These are phyloP conservation scores for Acheta domesticus DNA, from an alignment of 2,888 invertebrate genomes.

Conservation along the genomic window DNA sequence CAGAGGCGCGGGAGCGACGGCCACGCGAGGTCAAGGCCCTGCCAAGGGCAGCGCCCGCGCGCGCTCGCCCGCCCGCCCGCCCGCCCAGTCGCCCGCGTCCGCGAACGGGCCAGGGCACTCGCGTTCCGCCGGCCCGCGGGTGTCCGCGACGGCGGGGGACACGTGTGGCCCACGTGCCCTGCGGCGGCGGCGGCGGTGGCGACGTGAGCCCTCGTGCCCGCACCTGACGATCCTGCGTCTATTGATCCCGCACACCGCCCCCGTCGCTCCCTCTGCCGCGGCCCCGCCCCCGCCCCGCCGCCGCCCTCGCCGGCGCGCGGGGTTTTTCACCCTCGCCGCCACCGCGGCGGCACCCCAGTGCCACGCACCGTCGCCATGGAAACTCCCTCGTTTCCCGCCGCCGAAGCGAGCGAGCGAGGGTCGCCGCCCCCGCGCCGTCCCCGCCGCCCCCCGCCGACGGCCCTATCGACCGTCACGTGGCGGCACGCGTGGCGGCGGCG, in stretches of 20 bases:
- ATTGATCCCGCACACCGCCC: not conserved
- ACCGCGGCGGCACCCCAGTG: slow-evolving; percentile 25
- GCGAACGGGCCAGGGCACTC: slow-evolving; percentile 18
- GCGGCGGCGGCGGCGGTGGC: not conserved
- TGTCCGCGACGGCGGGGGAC: slow-evolving; percentile 12
- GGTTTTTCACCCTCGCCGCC: not conserved
- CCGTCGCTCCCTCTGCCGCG: too few species aligned
- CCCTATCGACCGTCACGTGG: slow-evolving; percentile 18
- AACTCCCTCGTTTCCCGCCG: slow-evolving; percentile 28
- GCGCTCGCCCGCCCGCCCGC: not conserved
- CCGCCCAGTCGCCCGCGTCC: not conserved
- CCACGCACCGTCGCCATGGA: slow-evolving; percentile 31
- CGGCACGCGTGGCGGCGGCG: slow-evolving; percentile 9
- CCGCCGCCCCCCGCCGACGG: not conserved
- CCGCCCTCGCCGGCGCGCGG: not conserved
- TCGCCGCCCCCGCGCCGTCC: slow-evolving; percentile 19
- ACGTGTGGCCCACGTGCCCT: not conserved
- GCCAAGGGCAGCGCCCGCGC: slow-evolving; percentile 22
- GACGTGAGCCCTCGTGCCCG: not conserved
- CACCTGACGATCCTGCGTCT: not conserved
- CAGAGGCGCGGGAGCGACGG: not conserved
- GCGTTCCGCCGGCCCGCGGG: slow-evolving; percentile 22
- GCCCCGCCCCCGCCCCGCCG: not conserved
- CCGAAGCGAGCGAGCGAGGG: slow-evolving; percentile 18
- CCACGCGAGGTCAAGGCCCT: slow-evolving; percentile 25